phyloP scores from a whole-genome alignment of 2,888 invertebrate genomes.

The Drosophila robusta region DNA sequence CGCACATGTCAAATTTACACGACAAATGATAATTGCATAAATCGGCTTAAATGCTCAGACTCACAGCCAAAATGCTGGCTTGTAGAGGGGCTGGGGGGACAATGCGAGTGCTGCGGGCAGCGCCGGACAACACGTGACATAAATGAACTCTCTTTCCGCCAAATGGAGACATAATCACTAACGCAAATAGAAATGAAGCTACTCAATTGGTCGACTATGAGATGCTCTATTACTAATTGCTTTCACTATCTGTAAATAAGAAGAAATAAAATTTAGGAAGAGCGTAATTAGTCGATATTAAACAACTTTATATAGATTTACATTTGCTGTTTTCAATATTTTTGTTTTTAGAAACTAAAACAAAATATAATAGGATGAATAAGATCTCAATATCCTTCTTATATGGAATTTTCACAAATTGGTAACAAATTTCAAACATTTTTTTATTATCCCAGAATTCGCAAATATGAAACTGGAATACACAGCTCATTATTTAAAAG shows the following conservation, averaged over 20 bases:
- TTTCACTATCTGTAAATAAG: neutral
- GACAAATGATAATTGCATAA: slow-evolving; percentile 82
- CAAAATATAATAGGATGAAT: no score
- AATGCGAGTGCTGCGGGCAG: slow-evolving; percentile 34
- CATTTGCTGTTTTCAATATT: no score
- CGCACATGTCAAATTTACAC: slow-evolving; percentile 62
- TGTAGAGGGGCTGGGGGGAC: slow-evolving; percentile 6
- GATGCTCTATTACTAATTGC: no score
- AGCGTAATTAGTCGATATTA: no score
- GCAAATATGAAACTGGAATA: no score
- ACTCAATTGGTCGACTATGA: neutral
- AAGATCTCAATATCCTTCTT: no score
- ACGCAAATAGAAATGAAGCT: slow-evolving; percentile 45
- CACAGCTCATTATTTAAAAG: no score
- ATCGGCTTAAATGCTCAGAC: slow-evolving; percentile 79
- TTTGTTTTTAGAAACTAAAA: no score
- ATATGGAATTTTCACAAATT: no score
- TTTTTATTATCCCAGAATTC: no score
- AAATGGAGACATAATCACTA: slow-evolving; percentile 66
- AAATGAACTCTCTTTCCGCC: slow-evolving; percentile 37
- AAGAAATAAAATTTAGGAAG: neutral
- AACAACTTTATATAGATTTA: no score
- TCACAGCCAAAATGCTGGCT: slow-evolving; percentile 26
- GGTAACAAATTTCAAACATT: no score
- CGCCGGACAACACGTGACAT: slow-evolving; percentile 60